Conservation (phyloP, 1,140 invertebrate genomes). For the Helicoverpa armigera region DNA sequence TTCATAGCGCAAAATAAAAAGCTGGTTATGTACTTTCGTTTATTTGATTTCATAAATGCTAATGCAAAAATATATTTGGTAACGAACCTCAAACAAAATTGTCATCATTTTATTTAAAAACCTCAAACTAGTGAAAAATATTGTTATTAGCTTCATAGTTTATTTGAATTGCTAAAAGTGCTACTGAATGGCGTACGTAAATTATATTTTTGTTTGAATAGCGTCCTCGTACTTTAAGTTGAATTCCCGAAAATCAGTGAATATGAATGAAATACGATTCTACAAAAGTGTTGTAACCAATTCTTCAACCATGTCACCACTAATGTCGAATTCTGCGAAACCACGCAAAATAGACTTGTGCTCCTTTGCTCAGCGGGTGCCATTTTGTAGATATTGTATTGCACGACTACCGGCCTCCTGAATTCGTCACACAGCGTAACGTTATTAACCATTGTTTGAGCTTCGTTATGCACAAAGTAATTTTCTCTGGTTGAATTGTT, state of each 20-base stretch:
- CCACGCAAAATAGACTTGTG: neutral
- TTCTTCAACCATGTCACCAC: neutral
- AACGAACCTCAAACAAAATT: too few species aligned
- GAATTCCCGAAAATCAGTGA: neutral
- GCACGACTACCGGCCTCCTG: conserved; percentile 61
- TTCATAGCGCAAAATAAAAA: neutral
- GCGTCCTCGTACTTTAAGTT: too few species aligned
- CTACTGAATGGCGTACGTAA: too few species aligned
- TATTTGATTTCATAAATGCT: neutral
- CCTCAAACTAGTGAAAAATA: too few species aligned
- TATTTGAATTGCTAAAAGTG: too few species aligned
- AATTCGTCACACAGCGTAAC: conserved; percentile 73
- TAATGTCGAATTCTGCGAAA: conserved; percentile 22
- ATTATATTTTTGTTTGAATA: too few species aligned
- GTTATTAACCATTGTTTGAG: conserved; percentile 72
- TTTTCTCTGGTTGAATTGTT: conserved; percentile 74
- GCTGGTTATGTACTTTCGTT: neutral
- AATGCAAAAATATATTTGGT: neutral
- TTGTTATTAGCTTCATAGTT: neutral
- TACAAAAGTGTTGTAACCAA: neutral
- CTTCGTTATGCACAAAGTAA: conserved; percentile 74
- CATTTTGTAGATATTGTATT: conserved; percentile 30
- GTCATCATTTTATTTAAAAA: too few species aligned
- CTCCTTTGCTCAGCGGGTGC: conserved; percentile 35
- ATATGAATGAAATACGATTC: neutral